phyloP scores from a whole-genome alignment of 1,140 invertebrate genomes.

The Macrobrachium rosenbergii region DNA sequence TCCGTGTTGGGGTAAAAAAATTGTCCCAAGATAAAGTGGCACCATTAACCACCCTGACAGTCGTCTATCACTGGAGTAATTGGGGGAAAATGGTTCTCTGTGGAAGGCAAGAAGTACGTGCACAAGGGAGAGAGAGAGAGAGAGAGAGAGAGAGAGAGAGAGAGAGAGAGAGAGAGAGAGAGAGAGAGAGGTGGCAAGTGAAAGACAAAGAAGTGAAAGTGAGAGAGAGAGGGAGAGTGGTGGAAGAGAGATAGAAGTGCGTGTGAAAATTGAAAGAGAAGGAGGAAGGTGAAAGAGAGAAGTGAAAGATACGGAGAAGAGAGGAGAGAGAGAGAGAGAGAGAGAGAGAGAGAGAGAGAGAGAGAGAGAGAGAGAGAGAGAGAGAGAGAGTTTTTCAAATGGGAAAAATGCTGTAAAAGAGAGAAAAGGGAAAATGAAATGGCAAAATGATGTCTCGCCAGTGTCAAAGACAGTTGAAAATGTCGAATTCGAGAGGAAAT shows the following conservation, averaged over 20 bases:
- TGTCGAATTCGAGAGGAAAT: no score
- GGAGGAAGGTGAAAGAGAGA: no score
- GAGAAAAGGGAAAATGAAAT: neutral
- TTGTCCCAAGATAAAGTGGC: slow-evolving; percentile 46
- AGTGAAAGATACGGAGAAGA: no score
- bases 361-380: neutral
- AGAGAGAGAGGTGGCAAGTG: neutral
- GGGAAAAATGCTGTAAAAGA: neutral
- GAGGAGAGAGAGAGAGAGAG: no score
- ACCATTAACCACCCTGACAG: slow-evolving; percentile 48
- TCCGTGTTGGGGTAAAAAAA: slow-evolving; percentile 32
- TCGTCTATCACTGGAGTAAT: slow-evolving; percentile 54
- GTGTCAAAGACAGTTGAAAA: no score
- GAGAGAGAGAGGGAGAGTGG: neutral
- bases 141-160: neutral
- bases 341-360: no score
- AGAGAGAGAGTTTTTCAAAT: neutral
- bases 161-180: no score
- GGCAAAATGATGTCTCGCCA: neutral
- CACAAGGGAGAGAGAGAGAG: neutral
- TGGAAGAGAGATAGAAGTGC: no score
- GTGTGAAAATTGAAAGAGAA: neutral
- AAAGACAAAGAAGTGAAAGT: neutral
- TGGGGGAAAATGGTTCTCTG: slow-evolving; percentile 34
- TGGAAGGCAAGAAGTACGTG: slow-evolving; percentile 8